Evolutionary conservation across 23 tunicate species (phyloP).

Genomic region (Ciona savignyi): DNA sequence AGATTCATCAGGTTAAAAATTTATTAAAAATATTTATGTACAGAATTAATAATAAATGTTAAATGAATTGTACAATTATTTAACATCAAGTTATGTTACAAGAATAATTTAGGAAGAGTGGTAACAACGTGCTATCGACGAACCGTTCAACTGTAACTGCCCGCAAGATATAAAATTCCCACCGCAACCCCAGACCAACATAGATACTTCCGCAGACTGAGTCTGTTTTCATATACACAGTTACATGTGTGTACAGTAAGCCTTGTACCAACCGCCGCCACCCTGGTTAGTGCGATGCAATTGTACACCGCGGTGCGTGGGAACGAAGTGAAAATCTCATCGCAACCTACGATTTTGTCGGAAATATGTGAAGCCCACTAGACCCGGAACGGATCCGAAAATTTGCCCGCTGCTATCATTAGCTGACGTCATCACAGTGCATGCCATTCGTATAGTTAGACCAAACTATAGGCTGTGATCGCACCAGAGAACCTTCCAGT

Average conservation of each 20-base stretch:
- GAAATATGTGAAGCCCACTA: not conserved
- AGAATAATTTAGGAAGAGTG: too few relatives aligned
- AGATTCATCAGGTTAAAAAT: too few relatives aligned
- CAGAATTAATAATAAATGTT: too few relatives aligned
- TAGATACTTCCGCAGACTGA: not conserved
- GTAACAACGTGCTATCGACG: too few relatives aligned
- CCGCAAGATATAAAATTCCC: too few relatives aligned
- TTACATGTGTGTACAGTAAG: not conserved
- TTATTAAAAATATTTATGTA: too few relatives aligned
- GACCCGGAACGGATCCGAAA: not conserved
- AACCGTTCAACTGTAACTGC: too few relatives aligned
- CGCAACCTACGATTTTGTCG: not conserved
- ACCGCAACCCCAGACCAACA: too few relatives aligned
- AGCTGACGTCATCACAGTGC: not conserved
- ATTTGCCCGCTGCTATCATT: not conserved
- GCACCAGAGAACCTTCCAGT: too few relatives aligned
- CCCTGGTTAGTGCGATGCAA: not conserved
- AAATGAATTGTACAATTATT: too few relatives aligned
- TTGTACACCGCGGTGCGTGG: not conserved
- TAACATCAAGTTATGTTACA: too few relatives aligned
- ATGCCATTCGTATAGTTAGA: not conserved
- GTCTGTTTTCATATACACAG: not conserved
- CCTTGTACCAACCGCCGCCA: not conserved
- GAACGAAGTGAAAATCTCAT: not conserved
- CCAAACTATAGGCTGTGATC: too few relatives aligned